These are phyloP conservation scores for Tachystola acroxantha DNA, from an alignment of 2,888 invertebrate genomes.

Conservation along the genomic window DNA sequence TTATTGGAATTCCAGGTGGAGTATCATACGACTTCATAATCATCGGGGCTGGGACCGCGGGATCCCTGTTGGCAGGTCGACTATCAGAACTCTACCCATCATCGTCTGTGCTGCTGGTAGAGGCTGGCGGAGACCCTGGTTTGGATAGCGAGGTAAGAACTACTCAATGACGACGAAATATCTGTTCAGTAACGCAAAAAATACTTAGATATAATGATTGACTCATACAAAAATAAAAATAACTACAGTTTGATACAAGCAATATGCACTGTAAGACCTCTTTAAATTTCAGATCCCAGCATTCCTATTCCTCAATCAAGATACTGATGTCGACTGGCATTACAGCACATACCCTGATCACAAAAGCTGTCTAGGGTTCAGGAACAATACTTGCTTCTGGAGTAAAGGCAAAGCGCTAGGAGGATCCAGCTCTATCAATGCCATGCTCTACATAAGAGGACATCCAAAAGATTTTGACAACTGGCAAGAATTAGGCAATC, in stretches of 20 bases:
- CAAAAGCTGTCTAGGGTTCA: slow-evolving; percentile 49
- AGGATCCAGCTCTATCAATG: slow-evolving; percentile 79
- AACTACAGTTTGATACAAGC: too few relatives aligned
- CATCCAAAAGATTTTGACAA: slow-evolving; percentile 71
- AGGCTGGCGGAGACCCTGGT: slow-evolving; percentile 68
- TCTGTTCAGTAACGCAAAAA: too few relatives aligned
- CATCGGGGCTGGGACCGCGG: slow-evolving; percentile 77
- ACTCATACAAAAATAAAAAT: too few relatives aligned
- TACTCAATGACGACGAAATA: too few relatives aligned
- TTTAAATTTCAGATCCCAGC: slow-evolving; percentile 54
- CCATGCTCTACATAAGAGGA: slow-evolving; percentile 80
- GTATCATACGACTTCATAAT: slow-evolving; percentile 63
- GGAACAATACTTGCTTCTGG: slow-evolving; percentile 65
- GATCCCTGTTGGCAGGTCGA: slow-evolving; percentile 71
- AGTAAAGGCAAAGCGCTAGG: slow-evolving; percentile 82
- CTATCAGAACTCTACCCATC: slow-evolving; percentile 35
- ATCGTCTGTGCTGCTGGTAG: slow-evolving; percentile 53
- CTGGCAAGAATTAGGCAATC: slow-evolving; percentile 74
- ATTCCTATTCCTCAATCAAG: slow-evolving; percentile 39
- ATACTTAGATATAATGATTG: too few relatives aligned
- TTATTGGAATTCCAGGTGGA: slow-evolving; percentile 27
- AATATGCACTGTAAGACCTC: too few relatives aligned
- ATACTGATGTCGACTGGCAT: slow-evolving; percentile 69
- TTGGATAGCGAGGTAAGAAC: slow-evolving; percentile 56
- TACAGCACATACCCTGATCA: slow-evolving; percentile 63